Evolutionary conservation across 1,140 invertebrate genomes (phyloP).

Genomic region (Homarus americanus): DNA sequence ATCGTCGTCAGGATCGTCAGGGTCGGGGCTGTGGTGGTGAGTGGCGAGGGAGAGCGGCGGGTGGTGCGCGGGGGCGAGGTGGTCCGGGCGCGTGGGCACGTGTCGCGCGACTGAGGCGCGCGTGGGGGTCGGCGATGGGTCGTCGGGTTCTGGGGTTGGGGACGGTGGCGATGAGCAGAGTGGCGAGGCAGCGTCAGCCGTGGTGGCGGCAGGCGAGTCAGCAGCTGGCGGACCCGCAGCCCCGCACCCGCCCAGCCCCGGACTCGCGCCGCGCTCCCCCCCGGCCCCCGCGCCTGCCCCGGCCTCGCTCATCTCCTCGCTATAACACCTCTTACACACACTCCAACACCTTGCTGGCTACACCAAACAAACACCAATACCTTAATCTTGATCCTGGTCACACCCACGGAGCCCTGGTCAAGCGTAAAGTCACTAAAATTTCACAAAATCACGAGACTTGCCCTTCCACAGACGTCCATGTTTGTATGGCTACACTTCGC

Average conservation of each 20-base stretch:
- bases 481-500: slow-evolving; percentile 66
- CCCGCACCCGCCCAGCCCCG: slow-evolving; percentile 69
- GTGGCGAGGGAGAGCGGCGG: slow-evolving; percentile 69
- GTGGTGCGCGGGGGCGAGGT: slow-evolving; percentile 61
- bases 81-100: slow-evolving; percentile 73
- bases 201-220: slow-evolving; percentile 69
- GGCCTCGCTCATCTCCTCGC: slow-evolving; percentile 73
- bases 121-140: slow-evolving; percentile 51
- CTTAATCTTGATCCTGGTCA: slow-evolving; percentile 50
- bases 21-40: slow-evolving; percentile 65
- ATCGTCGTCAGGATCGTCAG: slow-evolving; percentile 69
- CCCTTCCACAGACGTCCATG: slow-evolving; percentile 71
- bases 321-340: slow-evolving; percentile 32
- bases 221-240: slow-evolving; percentile 68
- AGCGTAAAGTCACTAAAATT: slow-evolving; percentile 50
- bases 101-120: slow-evolving; percentile 74
- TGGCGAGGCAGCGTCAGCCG: slow-evolving; percentile 69
- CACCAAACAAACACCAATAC: slow-evolving; percentile 59
- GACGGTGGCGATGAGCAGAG: slow-evolving; percentile 67
- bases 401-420: slow-evolving; percentile 57
- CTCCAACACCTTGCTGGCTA: slow-evolving; percentile 55
- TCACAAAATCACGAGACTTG: slow-evolving; percentile 70
- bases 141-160: slow-evolving; percentile 67
- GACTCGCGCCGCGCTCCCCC: slow-evolving; percentile 59
- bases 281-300: slow-evolving; percentile 64